Base-by-base conservation (phyloP, 2,797 vertebrate species). In the Fistularia tabacaria region DNA sequence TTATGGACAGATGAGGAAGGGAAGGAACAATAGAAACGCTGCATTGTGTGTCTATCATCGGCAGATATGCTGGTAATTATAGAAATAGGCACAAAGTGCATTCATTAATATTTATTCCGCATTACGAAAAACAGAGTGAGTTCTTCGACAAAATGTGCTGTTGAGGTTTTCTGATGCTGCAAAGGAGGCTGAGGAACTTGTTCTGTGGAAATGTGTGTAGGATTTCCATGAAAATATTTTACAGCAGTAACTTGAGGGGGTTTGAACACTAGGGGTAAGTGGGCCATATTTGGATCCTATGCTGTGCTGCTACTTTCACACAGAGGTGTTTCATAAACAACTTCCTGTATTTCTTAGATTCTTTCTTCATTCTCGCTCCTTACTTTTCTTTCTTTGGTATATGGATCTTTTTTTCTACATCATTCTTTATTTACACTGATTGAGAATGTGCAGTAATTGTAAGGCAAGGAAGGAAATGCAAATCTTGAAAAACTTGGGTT, bases 91-190 rank as follows among this genome's bases (percentile, higher is more conserved):
- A 71, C 62, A 63, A 63, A 83, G 80, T 79, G 81, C 77, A 68
- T 83, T 84, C 77, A 83, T 86, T 85, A 79, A 74, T 74, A 85
- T 85, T 84, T 85, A 71, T 73, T 79, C 76, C 71, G 62, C 66
- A 40, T 70, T 73, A 59, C 58, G n/a, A 25, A 25, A 25, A 25
- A 25, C 5, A 25, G 25, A 25, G 25, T 25, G 25, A 25, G 25
- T 25, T 25, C 25, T 25, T 25, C 25, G 25, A 25, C 25, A 25
- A 25, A 25, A 25, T 64, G 15, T 50, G 50, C 38, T 46, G 54
- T 36, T 57, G 10, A 37, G 55, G 67, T 58, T 43, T 55, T 36
- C 49, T 46, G 53, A 52, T 39, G 57, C 13, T 47, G 55, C 2
- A 11, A 45, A 40, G 55, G 50, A 39, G 52, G 64, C 64, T 13